These are phyloP conservation scores for Amyelois transitella DNA, from an alignment of 1,140 invertebrate species.

Conservation along the genomic window DNA sequence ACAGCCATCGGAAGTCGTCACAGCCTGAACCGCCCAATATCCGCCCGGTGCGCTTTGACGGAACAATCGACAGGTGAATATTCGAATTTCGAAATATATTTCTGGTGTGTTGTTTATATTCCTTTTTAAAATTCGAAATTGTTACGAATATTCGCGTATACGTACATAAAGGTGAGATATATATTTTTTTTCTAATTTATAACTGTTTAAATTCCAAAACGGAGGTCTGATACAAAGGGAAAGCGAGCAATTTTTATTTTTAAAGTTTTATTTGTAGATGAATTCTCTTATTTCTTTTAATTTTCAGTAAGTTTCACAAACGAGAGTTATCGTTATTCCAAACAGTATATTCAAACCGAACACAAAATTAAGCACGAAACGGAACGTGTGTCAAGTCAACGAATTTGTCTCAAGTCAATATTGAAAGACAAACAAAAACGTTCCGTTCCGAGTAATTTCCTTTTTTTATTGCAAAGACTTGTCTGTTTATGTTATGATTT, in stretches of 20 bases:
- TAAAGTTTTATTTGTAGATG: no score
- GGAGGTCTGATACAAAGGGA: no score
- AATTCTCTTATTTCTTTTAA: no score
- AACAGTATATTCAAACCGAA: no score
- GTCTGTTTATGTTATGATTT: background rate
- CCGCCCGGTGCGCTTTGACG: constrained; percentile 21
- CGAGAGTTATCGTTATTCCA: no score
- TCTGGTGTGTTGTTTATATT: background rate
- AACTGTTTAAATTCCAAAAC: background rate
- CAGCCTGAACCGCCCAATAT: constrained; percentile 31
- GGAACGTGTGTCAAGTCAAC: background rate
- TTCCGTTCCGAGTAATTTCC: background rate
- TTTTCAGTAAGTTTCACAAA: no score
- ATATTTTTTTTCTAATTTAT: no score
- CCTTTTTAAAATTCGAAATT: background rate
- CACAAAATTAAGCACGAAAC: background rate
- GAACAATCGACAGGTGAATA: constrained; percentile 11
- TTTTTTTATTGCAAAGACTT: background rate
- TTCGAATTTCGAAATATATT: constrained; percentile 2
- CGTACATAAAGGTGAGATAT: background rate
- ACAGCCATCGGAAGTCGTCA: constrained; percentile 30
- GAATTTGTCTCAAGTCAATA: background rate
- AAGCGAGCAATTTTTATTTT: no score
- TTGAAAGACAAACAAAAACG: background rate
- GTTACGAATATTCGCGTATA: background rate